These are phyloP conservation scores for Mirounga angustirostris DNA, from an alignment of 2,113 vertebrate genomes.

Conservation along the genomic window DNA sequence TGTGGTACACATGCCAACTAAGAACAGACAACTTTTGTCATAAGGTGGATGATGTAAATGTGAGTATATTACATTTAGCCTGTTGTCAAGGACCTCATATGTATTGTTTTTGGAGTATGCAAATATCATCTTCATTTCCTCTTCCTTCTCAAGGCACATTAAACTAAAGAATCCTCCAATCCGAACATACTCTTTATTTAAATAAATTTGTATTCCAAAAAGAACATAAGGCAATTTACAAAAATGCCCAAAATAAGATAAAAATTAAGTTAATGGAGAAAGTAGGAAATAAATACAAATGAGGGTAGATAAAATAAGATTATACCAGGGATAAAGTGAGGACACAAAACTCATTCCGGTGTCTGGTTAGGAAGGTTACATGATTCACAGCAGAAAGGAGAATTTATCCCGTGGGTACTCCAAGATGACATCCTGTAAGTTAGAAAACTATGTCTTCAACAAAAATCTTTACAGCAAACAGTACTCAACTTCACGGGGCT, in stretches of 20 bases:
- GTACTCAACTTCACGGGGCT: neutral
- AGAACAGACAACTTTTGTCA: neutral
- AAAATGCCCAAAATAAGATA: neutral
- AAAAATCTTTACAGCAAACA: neutral
- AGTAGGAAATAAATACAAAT: constrained; percentile 14
- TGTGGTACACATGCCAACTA: neutral
- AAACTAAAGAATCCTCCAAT: constrained; percentile 3
- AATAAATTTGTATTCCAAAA: neutral
- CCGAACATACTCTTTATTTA: neutral
- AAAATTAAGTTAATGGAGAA: neutral
- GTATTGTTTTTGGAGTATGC: neutral
- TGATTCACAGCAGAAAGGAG: neutral
- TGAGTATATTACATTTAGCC: neutral
- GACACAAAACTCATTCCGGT: neutral
- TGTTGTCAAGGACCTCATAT: neutral
- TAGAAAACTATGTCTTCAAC: neutral
- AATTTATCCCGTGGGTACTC: neutral
- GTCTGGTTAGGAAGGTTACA: neutral
- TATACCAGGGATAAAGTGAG: neutral
- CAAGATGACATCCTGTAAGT: neutral
- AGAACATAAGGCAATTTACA: neutral
- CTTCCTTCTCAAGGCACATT: neutral
- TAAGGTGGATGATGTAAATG: neutral
- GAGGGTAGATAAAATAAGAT: neutral
- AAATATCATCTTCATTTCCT: neutral